Conservation (phyloP, 2,113 vertebrate genomes). For the Calidris pygmaea region DNA sequence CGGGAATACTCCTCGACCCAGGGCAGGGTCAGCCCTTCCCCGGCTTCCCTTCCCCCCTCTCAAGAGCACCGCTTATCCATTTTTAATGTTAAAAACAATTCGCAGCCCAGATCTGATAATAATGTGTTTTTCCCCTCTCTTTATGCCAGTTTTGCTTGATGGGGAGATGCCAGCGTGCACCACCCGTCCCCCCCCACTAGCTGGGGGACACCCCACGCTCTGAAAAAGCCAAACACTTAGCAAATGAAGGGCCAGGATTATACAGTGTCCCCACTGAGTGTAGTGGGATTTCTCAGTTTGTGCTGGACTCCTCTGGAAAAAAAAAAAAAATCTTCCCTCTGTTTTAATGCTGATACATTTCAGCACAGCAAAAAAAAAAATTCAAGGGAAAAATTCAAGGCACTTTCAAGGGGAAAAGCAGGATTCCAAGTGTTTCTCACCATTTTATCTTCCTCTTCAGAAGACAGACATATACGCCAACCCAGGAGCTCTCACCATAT, state of each 20-base stretch:
- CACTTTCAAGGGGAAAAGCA: neutral
- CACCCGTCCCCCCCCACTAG: accelerated
- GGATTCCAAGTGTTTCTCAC: neutral
- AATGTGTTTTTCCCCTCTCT: neutral
- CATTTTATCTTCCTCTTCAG: neutral
- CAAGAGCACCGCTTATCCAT: neutral
- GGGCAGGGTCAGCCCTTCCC: neutral
- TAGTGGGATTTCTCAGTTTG: neutral
- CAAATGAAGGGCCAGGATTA: neutral
- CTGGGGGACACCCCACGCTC: neutral
- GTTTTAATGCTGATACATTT: neutral
- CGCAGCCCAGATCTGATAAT: neutral
- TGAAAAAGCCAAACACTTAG: neutral
- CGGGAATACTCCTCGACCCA: neutral
- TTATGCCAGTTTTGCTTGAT: accelerated
- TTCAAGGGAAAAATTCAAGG: neutral
- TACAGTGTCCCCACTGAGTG: accelerated
- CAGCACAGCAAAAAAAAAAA: neutral
- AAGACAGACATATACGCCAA: neutral
- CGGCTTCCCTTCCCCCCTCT: neutral
- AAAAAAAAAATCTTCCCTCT: neutral
- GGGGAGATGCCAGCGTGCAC: neutral
- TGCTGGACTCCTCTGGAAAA: neutral
- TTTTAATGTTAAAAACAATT: neutral
- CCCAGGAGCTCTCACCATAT: neutral